A percentile compares a stretch with the other conserved stretches of the same genome.
These are phyloP conservation scores for Acanthurus leucopareius DNA, from an alignment of 2,797 vertebrate species.

Conservation along the genomic window DNA sequence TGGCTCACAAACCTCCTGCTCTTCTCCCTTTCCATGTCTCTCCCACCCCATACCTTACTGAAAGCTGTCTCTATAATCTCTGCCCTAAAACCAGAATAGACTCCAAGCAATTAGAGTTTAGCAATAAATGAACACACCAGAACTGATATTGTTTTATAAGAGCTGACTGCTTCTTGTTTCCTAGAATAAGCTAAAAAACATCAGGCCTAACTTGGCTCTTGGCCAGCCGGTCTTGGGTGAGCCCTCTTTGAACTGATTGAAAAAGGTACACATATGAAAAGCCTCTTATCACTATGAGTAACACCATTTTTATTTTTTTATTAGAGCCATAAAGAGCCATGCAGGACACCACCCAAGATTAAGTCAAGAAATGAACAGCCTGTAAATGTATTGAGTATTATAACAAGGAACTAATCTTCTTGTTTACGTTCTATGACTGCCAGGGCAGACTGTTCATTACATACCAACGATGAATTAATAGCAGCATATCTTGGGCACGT, in stretches of 20 bases:
- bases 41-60: not conserved
- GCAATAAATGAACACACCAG: constrained; percentile 4
- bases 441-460: not conserved
- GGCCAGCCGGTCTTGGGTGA: not conserved
- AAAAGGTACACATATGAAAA: constrained; percentile 19
- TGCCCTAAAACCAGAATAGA: not conserved
- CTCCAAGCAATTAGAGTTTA: not conserved
- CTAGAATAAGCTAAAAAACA: not conserved
- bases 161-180: not conserved
- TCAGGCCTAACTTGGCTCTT: not conserved
- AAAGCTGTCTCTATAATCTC: not conserved
- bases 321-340: constrained; percentile 7
- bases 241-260: constrained; percentile 4
- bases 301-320: constrained; percentile 5
- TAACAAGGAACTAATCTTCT: not conserved
- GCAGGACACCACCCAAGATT: constrained; percentile 18
- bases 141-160: not conserved
- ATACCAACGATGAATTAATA: no score
- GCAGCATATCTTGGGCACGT: not conserved
- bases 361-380: constrained; percentile 1
- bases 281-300: constrained; percentile 30
- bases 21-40: no score
- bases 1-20: no score
- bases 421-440: not conserved
- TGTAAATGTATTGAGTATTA: not conserved